A percentile compares a stretch with the other conserved stretches of the same genome.
These are phyloP conservation scores for Anodontia alba DNA, from an alignment of 2,888 invertebrate genomes.

Conservation along the genomic window DNA sequence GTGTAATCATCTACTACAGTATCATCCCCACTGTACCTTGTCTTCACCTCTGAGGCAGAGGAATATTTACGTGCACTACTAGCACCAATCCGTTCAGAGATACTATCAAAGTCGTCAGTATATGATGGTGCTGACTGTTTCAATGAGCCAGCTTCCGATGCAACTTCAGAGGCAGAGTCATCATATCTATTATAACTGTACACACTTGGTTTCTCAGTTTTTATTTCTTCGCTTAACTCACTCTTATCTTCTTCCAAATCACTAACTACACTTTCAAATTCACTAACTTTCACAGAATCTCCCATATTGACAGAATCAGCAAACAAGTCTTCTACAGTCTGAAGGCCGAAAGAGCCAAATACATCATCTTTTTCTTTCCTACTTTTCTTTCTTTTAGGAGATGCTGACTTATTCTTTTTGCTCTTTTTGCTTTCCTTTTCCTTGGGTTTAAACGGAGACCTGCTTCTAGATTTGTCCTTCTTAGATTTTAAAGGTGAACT, in stretches of 20 bases:
- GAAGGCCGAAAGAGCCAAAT: constrained; percentile 77
- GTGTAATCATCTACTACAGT: constrained; percentile 71
- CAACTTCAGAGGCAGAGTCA: constrained; percentile 66
- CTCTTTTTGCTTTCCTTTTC: constrained; percentile 32
- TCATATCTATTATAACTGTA: constrained; percentile 58
- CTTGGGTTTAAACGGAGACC: constrained; percentile 51
- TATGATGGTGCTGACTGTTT: constrained; percentile 61
- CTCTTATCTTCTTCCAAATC: constrained; percentile 59
- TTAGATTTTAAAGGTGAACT: constrained; percentile 38
- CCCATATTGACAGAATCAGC: constrained; percentile 56
- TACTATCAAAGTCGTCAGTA: constrained; percentile 78
- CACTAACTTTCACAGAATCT: constrained; percentile 59
- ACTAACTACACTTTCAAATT: constrained; percentile 57
- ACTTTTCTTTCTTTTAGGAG: constrained; percentile 45
- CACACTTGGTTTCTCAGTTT: constrained; percentile 64
- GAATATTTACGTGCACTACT: constrained; percentile 50
- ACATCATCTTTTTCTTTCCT: constrained; percentile 51
- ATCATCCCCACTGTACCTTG: constrained; percentile 68
- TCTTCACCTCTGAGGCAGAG: constrained; percentile 65
- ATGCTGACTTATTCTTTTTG: constrained; percentile 41
- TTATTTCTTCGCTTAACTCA: constrained; percentile 68
- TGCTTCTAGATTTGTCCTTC: constrained; percentile 20
- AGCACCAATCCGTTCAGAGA: constrained; percentile 70
- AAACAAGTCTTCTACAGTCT: constrained; percentile 80
- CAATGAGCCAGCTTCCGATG: constrained; percentile 62